Percentiles rank a stretch among this genome's conserved stretches.
Evolutionary conservation across 1,140 invertebrate species (phyloP).

Genomic region (Heliconius himera): DNA sequence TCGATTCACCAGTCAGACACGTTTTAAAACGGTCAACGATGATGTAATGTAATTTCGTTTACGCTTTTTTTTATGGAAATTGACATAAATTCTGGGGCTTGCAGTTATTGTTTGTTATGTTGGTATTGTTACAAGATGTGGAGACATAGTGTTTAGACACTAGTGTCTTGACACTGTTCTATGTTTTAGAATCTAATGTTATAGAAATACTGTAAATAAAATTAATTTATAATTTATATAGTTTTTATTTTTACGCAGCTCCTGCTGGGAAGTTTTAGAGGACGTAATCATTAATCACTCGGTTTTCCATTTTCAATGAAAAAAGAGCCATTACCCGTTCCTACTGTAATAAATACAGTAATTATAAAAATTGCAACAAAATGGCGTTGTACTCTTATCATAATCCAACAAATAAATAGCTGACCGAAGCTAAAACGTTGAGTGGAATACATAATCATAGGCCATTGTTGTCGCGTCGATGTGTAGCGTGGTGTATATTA

Average conservation of each 20-base stretch:
- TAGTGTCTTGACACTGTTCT: background rate
- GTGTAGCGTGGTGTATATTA: conserved; percentile 36
- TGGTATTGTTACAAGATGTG: background rate
- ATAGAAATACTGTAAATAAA: no score
- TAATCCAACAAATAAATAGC: background rate
- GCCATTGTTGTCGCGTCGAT: conserved; percentile 41
- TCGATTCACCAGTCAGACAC: conserved; percentile 21
- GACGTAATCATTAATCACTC: no score
- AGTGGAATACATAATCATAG: conserved; percentile 42
- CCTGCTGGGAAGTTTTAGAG: no score
- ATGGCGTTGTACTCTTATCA: background rate
- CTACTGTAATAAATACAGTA: background rate
- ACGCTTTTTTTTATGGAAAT: conserved; percentile 2
- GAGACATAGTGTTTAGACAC: background rate
- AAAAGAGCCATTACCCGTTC: background rate
- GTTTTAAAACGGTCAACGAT: conserved; percentile 25
- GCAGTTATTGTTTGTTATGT: background rate
- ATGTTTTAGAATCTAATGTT: no score
- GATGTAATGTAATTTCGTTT: conserved; percentile 20
- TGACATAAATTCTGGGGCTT: background rate
- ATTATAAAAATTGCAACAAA: conserved; percentile 4
- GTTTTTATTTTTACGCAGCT: no score
- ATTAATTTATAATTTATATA: no score
- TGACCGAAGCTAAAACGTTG: conserved; percentile 14
- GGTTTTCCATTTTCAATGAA: no score